Evolutionary conservation across 2,113 vertebrate species (phyloP).

Genomic region (Dasypus novemcinctus): DNA sequence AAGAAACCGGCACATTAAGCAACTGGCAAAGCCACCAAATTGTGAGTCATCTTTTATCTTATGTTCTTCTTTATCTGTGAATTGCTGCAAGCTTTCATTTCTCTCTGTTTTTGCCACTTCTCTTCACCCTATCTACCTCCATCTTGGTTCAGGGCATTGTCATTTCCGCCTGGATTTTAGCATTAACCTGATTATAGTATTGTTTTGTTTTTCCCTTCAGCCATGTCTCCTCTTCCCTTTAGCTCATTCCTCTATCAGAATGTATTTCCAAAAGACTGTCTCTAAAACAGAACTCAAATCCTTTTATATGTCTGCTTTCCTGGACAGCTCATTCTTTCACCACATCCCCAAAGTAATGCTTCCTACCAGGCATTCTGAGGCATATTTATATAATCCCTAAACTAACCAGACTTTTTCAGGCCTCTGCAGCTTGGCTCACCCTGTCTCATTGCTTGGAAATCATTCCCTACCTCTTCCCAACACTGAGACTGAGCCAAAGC

Average conservation of each 20-base stretch:
- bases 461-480: neutral
- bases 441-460: neutral
- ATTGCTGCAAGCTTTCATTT: neutral
- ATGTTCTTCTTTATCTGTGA: neutral
- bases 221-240: neutral
- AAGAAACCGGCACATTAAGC: neutral
- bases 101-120: neutral
- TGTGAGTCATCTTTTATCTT: neutral
- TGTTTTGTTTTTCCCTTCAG: neutral
- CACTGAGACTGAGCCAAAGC: neutral
- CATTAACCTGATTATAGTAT: neutral
- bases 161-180: neutral
- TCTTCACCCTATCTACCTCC: neutral
- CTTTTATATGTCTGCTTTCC: neutral
- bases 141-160: neutral
- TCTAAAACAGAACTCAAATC: neutral
- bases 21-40: neutral
- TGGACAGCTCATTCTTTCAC: neutral
- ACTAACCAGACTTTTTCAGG: neutral
- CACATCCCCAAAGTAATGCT: neutral
- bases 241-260: neutral
- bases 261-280: neutral
- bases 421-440: neutral
- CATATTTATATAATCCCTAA: neutral
- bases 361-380: neutral